phyloP scores from a whole-genome alignment of 2,113 vertebrate genomes.

The Macrotis lagotis region DNA sequence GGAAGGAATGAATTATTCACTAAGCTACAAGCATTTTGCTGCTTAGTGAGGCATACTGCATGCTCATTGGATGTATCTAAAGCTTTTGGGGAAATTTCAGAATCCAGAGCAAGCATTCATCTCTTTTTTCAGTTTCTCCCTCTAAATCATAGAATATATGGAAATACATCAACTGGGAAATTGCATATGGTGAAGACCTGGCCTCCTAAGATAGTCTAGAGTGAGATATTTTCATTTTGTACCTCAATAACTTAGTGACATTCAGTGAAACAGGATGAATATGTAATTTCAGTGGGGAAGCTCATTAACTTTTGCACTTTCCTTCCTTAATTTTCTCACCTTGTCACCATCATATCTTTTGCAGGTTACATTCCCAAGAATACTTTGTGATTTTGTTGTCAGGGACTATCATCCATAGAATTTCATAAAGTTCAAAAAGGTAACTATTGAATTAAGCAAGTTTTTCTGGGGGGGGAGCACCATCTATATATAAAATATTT shows the following conservation, averaged over 20 bases:
- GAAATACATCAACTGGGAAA: not conserved
- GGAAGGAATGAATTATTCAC: not conserved
- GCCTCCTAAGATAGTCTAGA: not conserved
- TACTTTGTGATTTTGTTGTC: not conserved
- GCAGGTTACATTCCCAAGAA: not conserved
- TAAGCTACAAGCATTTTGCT: rapidly evolving
- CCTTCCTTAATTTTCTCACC: not conserved
- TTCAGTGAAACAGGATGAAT: not conserved
- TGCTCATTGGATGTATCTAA: not conserved
- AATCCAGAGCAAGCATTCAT: not conserved
- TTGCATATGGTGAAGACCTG: not conserved
- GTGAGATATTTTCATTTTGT: constrained; percentile 22
- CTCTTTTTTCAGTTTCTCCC: not conserved
- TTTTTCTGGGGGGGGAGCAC: not conserved
- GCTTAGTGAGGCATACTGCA: not conserved
- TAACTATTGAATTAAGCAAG: not conserved
- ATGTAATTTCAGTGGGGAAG: not conserved
- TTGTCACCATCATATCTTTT: not conserved
- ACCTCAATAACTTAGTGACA: not conserved
- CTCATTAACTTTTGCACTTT: not conserved
- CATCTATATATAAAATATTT: not conserved
- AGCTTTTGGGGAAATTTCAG: not conserved
- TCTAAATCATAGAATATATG: not conserved
- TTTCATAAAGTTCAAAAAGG: not conserved
- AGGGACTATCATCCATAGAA: not conserved